Evolutionary conservation across 2,888 invertebrate genomes (phyloP), one percentile per base, ranked within the genome.

Genomic region (Tetramorium bicarinatum): DNA sequence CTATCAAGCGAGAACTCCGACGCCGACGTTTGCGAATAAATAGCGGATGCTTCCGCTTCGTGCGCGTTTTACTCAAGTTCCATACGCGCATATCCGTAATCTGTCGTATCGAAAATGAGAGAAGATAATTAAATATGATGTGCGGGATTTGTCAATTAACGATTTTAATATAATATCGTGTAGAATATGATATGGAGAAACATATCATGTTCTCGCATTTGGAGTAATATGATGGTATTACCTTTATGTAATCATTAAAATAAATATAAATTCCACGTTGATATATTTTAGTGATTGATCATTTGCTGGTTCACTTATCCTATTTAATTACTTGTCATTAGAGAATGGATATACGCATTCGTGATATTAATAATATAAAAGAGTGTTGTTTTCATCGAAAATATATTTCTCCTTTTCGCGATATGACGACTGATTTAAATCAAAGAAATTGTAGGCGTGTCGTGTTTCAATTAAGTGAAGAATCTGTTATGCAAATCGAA

Each of bases 401-500:
- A 25, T 41, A 9, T 38, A 49, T 38, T 15, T 66, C 38, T 49
- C 29, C 29, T 38, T 4, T 34, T 25, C 49, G 41, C 71, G 61
- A 11, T 21, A 15, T 47, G 49, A 56, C 21, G 18, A 71, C 25
- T 52, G 64, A 76, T 47, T 69, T 59, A 69, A 79, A 69, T 56
- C 59, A 71, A 71, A 79, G 79, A 25, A 71, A 79, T 49, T 69
- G 71, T 47, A 59, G 47, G 21, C 34, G 79, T 29, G 67, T 38
- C 79, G 59, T 80, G 79, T 61, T 61, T 47, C 79, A 80, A 80
- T 80, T 80, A 80, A 71, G 59, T 59, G 49, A 80, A 80, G 72
- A 80, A 80, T 80, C 79, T 80, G 72, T 80, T 80, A 80, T 80
- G 79, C 61, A 80, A 72, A 80, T 80, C 72, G 59, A 34, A 59